Evolutionary conservation across 2,113 vertebrate genomes (phyloP), one percentile per base, ranked within the genome.

Genomic region (Oenanthe oenanthe): DNA sequence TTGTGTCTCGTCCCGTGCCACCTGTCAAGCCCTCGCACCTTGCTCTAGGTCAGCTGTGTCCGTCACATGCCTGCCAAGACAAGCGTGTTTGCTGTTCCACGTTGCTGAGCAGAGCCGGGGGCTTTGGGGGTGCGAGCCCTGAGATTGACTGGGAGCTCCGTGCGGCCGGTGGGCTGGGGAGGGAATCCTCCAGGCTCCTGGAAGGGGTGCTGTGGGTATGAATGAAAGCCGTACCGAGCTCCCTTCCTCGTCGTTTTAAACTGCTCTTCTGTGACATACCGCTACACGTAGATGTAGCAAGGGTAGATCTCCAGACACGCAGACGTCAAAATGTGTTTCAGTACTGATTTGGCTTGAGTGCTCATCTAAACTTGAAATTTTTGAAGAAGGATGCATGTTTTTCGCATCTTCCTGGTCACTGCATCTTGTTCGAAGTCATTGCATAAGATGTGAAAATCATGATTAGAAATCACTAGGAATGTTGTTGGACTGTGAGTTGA

Each of bases 201-300:
- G 0, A 1, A 24, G 29, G 5, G 16, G 1, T 45, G 62, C 43
- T 45, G 31, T 13, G 36, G 10, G 3, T 45, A 3, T 58, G 63
- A 66, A 42, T 70, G 80, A 34, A 66, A 58, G 80, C 0, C 3
- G 26, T 25, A 7, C 17, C 10, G 18, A 4, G 12, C 24, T n/a
- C 47, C 0, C 7, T 34, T 22, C 17, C n/a, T 67, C 0, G 1
- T 48, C 5, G 0, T n/a, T 57, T 65, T 72, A 17, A 85, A 31
- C 36, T 67, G 10, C 11, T 7, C 13, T 47, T 92, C 34, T 58
- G 14, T 34, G 45, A 24, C 16, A 2, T 47, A 22, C 2, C 8
- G 5, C 8, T 32, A 2, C 6, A 1, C 16, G 16, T 2, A 10
- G 31, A 19, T 7, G 10, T 22, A 42, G 36, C 19, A 32, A 18